These are phyloP conservation scores for Cephus spinipes DNA, from an alignment of 2,888 invertebrate genomes.

Conservation along the genomic window DNA sequence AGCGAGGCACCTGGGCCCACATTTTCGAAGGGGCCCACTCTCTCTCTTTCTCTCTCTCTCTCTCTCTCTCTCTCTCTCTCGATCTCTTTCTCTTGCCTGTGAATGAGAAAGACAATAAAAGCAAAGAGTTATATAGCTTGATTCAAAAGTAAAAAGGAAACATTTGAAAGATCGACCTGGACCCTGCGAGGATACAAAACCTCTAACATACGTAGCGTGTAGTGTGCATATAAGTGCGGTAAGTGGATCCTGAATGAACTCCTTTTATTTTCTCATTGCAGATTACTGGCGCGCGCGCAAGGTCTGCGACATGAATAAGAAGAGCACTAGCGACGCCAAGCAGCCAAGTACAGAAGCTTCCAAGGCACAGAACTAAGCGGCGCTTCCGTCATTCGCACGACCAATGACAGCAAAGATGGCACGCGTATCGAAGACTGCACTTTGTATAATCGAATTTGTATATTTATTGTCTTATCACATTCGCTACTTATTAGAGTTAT, in stretches of 20 bases:
- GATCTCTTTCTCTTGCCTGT: background rate
- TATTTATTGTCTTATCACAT: conserved; percentile 4
- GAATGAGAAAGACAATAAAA: background rate
- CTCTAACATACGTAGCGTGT: background rate
- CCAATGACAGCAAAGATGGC: background rate
- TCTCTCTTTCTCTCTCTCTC: too few relatives aligned
- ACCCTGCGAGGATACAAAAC: background rate
- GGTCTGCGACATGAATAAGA: conserved; percentile 48
- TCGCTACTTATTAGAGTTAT: background rate
- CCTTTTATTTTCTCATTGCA: conserved; percentile 41
- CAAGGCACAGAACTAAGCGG: background rate
- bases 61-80: background rate
- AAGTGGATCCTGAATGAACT: background rate
- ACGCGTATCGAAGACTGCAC: background rate
- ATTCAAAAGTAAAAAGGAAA: background rate
- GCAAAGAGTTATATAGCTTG: background rate
- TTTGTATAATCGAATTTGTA: conserved; percentile 8
- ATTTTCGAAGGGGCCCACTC: background rate
- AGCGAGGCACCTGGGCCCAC: background rate
- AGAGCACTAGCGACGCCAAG: conserved; percentile 25
- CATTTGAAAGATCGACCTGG: background rate
- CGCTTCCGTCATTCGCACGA: background rate
- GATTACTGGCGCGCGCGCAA: conserved; percentile 61
- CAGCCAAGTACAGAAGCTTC: conserved; percentile 2
- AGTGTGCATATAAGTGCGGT: background rate